Conservation (phyloP, 2,888 invertebrate species). For the Philhelius pedissequus region DNA sequence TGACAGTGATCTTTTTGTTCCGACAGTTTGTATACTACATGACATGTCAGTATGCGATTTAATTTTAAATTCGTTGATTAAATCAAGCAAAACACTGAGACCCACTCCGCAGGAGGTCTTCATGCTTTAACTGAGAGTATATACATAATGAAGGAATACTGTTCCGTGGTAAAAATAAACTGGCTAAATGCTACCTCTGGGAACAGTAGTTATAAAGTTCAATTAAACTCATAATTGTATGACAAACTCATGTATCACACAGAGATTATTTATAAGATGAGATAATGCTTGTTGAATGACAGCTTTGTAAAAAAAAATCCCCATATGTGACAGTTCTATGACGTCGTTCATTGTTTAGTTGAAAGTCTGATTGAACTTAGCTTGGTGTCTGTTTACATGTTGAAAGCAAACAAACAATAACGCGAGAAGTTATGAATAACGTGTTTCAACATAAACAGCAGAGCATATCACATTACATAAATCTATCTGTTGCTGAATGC, state of each 20-base stretch:
- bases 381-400: constrained; percentile 1
- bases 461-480: neutral
- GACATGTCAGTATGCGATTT: neutral
- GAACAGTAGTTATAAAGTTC: neutral
- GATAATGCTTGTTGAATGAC: neutral
- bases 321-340: constrained; percentile 1
- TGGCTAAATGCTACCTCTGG: neutral
- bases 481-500: neutral
- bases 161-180: neutral
- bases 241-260: neutral
- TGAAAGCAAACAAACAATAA: neutral
- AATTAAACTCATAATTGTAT: constrained; percentile 1
- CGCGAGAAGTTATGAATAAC: neutral
- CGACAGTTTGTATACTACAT: neutral
- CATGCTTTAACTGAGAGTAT: neutral
- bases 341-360: neutral
- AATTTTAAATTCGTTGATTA: neutral
- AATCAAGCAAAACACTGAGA: neutral
- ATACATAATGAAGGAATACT: neutral
- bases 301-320: neutral
- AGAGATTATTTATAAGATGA: neutral
- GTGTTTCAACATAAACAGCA: neutral
- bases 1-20: neutral
- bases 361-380: constrained; percentile 7
- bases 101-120: neutral